These are phyloP conservation scores for Litoditis marina DNA, from an alignment of 2,888 invertebrate genomes.

Conservation along the genomic window DNA sequence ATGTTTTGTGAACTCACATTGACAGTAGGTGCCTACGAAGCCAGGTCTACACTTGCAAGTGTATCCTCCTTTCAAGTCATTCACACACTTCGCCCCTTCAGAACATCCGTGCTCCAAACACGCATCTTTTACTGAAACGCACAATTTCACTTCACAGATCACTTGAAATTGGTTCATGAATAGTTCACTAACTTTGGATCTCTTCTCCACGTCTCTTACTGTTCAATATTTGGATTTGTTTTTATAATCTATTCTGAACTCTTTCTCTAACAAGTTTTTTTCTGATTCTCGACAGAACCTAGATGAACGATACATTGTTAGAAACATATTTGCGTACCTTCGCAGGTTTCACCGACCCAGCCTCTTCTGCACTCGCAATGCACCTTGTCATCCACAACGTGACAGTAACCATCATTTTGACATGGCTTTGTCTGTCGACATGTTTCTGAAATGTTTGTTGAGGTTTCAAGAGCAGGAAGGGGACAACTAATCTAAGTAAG, in stretches of 20 bases:
- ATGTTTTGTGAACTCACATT: slow-evolving; percentile 20
- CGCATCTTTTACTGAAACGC: slow-evolving; percentile 20
- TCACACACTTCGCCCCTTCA: slow-evolving; percentile 30
- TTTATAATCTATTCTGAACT: too few species aligned
- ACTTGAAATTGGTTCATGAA: too few species aligned
- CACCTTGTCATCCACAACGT: slow-evolving; percentile 17
- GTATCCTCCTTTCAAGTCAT: slow-evolving; percentile 25
- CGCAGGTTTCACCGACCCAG: slow-evolving; percentile 23
- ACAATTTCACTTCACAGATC: not conserved
- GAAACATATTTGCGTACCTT: too few species aligned
- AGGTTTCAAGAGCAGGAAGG: not conserved
- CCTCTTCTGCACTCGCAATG: slow-evolving; percentile 23
- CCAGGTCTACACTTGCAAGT: slow-evolving; percentile 31
- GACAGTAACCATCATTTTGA: slow-evolving; percentile 26
- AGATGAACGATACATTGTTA: too few species aligned
- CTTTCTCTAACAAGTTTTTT: too few species aligned
- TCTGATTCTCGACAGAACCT: too few species aligned
- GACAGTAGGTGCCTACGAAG: slow-evolving; percentile 33
- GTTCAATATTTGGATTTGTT: too few species aligned
- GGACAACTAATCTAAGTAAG: not conserved
- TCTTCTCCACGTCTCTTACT: too few species aligned
- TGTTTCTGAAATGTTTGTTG: slow-evolving; percentile 18
- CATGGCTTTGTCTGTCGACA: slow-evolving; percentile 30
- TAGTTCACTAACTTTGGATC: too few species aligned
- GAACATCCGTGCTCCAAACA: slow-evolving; percentile 26